A percentile compares a stretch with the other conserved stretches of the same genome.
These are phyloP conservation scores for Nesidiocoris tenuis DNA, from an alignment of 2,888 invertebrate genomes.

Conservation along the genomic window DNA sequence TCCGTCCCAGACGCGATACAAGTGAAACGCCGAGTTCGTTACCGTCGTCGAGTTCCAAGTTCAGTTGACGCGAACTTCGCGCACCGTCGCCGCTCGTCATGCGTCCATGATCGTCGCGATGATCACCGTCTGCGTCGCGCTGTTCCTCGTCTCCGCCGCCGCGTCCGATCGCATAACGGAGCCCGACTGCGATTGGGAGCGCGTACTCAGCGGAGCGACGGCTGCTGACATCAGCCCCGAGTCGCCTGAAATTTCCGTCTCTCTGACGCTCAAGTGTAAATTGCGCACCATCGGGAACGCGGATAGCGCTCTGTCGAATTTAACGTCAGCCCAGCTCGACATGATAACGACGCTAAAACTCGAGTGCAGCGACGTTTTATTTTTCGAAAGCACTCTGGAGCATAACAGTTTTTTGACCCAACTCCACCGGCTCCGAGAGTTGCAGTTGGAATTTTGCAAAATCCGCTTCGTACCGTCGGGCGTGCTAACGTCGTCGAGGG, in stretches of 20 bases:
- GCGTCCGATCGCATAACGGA: slow-evolving; percentile 53
- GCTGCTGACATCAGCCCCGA: slow-evolving; percentile 49
- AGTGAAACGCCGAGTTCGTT: slow-evolving; percentile 24
- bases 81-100: neutral
- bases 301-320: slow-evolving; percentile 67
- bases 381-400: slow-evolving; percentile 76
- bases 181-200: slow-evolving; percentile 70
- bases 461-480: slow-evolving; percentile 72
- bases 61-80: neutral
- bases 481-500: slow-evolving; percentile 76
- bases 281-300: slow-evolving; percentile 71
- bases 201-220: slow-evolving; percentile 57
- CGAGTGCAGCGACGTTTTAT: slow-evolving; percentile 74
- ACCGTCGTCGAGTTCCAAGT: neutral
- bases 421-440: slow-evolving; percentile 72
- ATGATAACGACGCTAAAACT: slow-evolving; percentile 69
- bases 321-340: slow-evolving; percentile 68
- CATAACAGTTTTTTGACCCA: slow-evolving; percentile 69
- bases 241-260: slow-evolving; percentile 54
- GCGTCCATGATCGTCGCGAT: neutral
- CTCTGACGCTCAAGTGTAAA: slow-evolving; percentile 59
- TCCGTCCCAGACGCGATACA: slow-evolving; percentile 36
- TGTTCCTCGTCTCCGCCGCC: slow-evolving; percentile 55
- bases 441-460: slow-evolving; percentile 78
- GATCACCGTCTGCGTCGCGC: neutral